A percentile compares a stretch with the other conserved stretches of the same genome.
Evolutionary conservation across 2,797 vertebrate species (phyloP).

Genomic region (Thripadectes ignobilis): DNA sequence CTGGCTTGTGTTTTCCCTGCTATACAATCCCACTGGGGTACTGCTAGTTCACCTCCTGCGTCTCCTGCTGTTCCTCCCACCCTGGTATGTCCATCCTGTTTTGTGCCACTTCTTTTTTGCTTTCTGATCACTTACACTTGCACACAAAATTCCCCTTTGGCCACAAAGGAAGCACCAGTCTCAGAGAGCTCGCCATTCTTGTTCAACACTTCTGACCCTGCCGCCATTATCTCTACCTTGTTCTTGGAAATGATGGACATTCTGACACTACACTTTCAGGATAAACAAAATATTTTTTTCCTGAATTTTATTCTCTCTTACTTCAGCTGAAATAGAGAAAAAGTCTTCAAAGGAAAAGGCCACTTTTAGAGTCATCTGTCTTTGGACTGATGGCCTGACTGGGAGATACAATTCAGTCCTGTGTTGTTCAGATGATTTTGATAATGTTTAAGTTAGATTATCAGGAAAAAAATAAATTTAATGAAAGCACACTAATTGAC

Average conservation of each 20-base stretch:
- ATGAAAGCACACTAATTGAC: not conserved
- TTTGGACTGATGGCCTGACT: not conserved
- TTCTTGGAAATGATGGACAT: not conserved
- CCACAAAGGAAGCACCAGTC: not conserved
- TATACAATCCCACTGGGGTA: fast-evolving
- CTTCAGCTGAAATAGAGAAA: not conserved
- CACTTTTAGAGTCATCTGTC: not conserved
- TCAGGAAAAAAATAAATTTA: not conserved
- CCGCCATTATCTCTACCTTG: not conserved
- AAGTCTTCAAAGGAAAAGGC: not conserved
- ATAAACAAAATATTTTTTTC: not conserved
- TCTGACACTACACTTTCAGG: not conserved
- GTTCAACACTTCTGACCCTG: not conserved
- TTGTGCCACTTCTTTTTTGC: not conserved
- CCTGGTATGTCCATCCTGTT: too few species aligned
- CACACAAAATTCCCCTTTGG: not conserved
- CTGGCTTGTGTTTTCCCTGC: not conserved
- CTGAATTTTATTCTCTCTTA: not conserved
- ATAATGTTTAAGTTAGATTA: not conserved
- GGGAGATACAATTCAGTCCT: not conserved
- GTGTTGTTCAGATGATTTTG: not conserved
- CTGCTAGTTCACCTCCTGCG: not conserved
- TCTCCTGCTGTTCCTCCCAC: not conserved
- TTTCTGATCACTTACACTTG: not conserved
- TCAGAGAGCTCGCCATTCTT: not conserved